phyloP scores from a whole-genome alignment of 2,888 invertebrate genomes.

The Mallateleia sp. region DNA sequence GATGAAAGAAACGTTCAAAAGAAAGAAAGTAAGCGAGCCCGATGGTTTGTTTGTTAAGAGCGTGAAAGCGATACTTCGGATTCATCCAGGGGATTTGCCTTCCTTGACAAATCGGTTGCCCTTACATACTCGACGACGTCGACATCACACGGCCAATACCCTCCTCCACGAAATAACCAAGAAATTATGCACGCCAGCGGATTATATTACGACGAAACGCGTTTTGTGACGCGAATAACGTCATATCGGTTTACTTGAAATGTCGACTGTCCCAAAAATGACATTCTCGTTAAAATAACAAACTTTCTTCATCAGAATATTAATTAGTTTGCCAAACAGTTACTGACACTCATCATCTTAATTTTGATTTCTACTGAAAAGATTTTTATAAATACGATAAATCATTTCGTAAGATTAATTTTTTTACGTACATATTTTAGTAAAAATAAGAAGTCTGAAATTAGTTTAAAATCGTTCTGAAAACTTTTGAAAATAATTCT shows the following conservation, averaged over 20 bases:
- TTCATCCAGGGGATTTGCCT: constrained; percentile 73
- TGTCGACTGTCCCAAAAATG: constrained; percentile 42
- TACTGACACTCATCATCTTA: background rate
- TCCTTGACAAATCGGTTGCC: constrained; percentile 80
- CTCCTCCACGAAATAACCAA: constrained; percentile 60
- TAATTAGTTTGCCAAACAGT: constrained; percentile 4
- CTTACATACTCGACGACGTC: constrained; percentile 67
- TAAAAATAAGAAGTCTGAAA: too few relatives aligned
- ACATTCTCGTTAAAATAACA: constrained; percentile 18
- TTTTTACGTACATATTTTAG: too few relatives aligned
- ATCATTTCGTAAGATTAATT: too few relatives aligned
- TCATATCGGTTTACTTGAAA: constrained; percentile 61
- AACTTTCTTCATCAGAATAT: constrained; percentile 21
- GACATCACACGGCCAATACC: constrained; percentile 75
- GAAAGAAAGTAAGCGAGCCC: constrained; percentile 58
- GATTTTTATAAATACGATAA: too few relatives aligned
- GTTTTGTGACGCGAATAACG: constrained; percentile 63
- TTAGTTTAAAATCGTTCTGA: too few relatives aligned
- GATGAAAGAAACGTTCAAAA: constrained; percentile 46
- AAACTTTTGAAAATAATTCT: too few relatives aligned
- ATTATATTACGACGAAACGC: constrained; percentile 69
- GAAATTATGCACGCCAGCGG: constrained; percentile 67
- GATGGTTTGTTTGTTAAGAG: constrained; percentile 77
- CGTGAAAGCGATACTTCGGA: constrained; percentile 81
- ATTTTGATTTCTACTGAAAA: too few relatives aligned